Evolutionary conservation across 1,140 invertebrate species (phyloP), one percentile per base, ranked within the genome.

Genomic region (Diploscapter pachys): DNA sequence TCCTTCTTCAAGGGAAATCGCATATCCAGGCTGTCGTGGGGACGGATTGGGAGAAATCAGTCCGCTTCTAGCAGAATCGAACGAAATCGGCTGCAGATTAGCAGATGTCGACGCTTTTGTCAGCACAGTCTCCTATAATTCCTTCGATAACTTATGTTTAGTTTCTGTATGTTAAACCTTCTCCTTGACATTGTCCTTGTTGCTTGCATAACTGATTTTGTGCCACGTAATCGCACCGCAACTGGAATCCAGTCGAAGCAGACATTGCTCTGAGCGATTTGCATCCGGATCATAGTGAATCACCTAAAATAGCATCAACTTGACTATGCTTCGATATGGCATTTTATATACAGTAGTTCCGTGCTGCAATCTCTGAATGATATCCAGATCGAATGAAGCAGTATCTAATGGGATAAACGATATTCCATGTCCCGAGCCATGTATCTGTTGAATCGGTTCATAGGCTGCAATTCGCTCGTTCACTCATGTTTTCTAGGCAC

Each of bases 201-300:
- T 88, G 83, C 90, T 86, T 82, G 88, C 89, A 91, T 94, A 96
- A 6, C 90, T 89, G 0, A 94, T 92, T 61, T 92, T 90, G 65
- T 91, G 91, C 94, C 94, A 96, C 0, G 92, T 91, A 31, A 97
- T 87, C 0, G 92, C 91, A 0, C 91, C 90, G 81, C 93, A 95
- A 6, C 92, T 92, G 11, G 92, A 88, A 86, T 96, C 94, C 49
- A 96, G 87, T 53, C 91, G 89, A 6, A 95, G 87, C 83, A 91
- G 93, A 48, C 93, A 92, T 56, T 92, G 87, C 62, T 89, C 89
- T 2, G 90, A 90, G 62, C 91, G 88, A 2, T 88, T 89, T 3
- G 89, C 89, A 73, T 93, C 91, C 56, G 90, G 88, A 78, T 93
- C 92, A 87, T 92, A 93, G 77, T 94, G 90, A 6, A 96, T 91